Evolutionary conservation across 2,113 vertebrate genomes (phyloP).

Genomic region (Oenanthe melanoleuca): DNA sequence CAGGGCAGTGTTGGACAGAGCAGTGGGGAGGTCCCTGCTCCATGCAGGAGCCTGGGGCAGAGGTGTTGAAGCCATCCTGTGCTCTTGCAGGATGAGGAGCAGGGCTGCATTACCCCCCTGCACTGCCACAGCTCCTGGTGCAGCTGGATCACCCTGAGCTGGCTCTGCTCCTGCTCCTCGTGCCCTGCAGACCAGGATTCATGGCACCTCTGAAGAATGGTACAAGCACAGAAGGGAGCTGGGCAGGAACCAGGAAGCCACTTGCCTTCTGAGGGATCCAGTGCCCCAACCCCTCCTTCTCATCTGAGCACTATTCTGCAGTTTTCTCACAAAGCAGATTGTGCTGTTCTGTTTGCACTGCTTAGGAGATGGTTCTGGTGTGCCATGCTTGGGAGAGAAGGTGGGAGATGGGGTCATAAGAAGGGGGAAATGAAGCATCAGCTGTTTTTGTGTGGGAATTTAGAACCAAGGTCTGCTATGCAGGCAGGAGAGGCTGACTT

Average conservation of each 20-base stretch:
- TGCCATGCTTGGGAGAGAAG: background rate
- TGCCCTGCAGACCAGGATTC: background rate
- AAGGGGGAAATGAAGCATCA: background rate
- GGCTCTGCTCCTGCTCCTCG: background rate
- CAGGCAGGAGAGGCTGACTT: background rate
- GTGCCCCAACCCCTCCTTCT: fast-evolving
- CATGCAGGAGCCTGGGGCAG: fast-evolving
- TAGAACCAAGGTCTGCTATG: background rate
- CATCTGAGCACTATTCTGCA: background rate
- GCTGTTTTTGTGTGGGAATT: background rate
- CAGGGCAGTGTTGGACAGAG: background rate
- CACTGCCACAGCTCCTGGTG: fast-evolving
- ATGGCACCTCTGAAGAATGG: fast-evolving
- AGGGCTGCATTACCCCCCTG: fast-evolving
- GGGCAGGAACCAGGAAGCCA: background rate
- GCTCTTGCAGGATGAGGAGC: background rate
- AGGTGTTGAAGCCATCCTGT: fast-evolving
- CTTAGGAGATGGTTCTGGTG: background rate
- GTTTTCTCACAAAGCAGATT: background rate
- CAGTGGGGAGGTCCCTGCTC: background rate
- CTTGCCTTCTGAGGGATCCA: background rate
- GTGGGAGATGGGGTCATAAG: background rate
- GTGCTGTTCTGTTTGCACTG: background rate
- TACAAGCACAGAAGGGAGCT: fast-evolving
- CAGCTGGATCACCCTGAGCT: background rate